Evolutionary conservation across 2,888 invertebrate genomes (phyloP).

Genomic region (Nymphalis c-album): DNA sequence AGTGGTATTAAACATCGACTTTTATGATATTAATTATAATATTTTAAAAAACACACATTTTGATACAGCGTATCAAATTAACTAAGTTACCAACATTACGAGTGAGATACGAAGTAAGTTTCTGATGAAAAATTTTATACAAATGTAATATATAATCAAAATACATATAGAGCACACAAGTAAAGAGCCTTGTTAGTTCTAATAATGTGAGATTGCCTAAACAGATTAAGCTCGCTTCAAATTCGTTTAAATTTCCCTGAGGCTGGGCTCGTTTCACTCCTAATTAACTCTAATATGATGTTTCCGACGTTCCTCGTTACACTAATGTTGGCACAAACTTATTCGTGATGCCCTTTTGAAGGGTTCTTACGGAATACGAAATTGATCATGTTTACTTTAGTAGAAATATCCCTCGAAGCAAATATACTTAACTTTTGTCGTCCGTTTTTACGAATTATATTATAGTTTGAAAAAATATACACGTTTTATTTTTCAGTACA

Average conservation of each 20-base stretch:
- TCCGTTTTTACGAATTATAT: too few relatives aligned
- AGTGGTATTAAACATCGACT: too few relatives aligned
- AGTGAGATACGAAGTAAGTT: too few relatives aligned
- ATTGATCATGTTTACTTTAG: background rate
- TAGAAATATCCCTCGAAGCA: background rate
- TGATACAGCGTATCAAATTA: too few relatives aligned
- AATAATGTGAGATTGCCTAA: background rate
- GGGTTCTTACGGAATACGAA: background rate
- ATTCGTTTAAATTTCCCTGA: background rate
- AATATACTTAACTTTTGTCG: too few relatives aligned
- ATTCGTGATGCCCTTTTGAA: background rate
- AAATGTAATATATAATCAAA: background rate
- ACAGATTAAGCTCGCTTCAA: background rate
- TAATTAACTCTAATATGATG: background rate
- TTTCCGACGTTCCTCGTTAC: background rate
- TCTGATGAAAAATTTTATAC: too few relatives aligned
- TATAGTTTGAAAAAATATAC: too few relatives aligned
- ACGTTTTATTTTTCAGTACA: too few relatives aligned
- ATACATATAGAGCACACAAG: background rate
- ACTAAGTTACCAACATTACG: too few relatives aligned
- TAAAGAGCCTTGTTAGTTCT: background rate
- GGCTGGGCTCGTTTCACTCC: background rate
- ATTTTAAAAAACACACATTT: too few relatives aligned
- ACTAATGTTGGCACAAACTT: background rate
- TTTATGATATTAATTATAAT: too few relatives aligned